Conservation (phyloP, 2,797 vertebrate genomes). For the Sandelia bainsii region DNA sequence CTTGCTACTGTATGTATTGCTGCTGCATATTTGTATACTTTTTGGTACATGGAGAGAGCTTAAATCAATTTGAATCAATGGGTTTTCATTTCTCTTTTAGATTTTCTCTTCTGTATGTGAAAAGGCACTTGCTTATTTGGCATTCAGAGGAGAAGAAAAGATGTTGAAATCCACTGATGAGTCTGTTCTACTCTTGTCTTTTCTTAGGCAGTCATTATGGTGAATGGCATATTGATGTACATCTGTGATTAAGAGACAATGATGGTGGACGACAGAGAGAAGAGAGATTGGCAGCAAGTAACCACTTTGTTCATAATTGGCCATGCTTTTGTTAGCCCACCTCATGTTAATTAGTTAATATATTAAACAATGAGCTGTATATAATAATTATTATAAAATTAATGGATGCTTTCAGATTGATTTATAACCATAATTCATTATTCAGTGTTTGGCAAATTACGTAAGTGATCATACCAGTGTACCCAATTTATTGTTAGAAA, state of each 20-base stretch:
- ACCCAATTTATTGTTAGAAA: slow-evolving; percentile 15
- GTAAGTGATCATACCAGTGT: slow-evolving; percentile 18
- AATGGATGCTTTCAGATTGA: slow-evolving; percentile 55
- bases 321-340: slow-evolving; percentile 46
- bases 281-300: slow-evolving; percentile 34
- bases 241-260: slow-evolving; percentile 47
- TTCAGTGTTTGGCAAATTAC: slow-evolving; percentile 35
- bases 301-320: slow-evolving; percentile 54
- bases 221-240: slow-evolving; percentile 39
- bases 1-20: too few species aligned
- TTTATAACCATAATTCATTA: slow-evolving; percentile 53
- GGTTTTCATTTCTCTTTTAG: background rate
- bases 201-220: slow-evolving; percentile 55
- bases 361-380: slow-evolving; percentile 61
- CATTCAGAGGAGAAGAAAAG: slow-evolving; percentile 48
- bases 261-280: slow-evolving; percentile 17
- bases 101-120: background rate
- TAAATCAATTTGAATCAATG: background rate
- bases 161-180: slow-evolving; percentile 39
- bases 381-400: slow-evolving; percentile 16
- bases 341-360: slow-evolving; percentile 61
- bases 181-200: slow-evolving; percentile 39
- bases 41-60: background rate
- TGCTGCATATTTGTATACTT: too few species aligned
- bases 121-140: slow-evolving; percentile 2